A percentile compares a stretch with the other conserved stretches of the same genome.
Evolutionary conservation across 2,113 vertebrate species (phyloP).

Genomic region (Vicugna pacos): DNA sequence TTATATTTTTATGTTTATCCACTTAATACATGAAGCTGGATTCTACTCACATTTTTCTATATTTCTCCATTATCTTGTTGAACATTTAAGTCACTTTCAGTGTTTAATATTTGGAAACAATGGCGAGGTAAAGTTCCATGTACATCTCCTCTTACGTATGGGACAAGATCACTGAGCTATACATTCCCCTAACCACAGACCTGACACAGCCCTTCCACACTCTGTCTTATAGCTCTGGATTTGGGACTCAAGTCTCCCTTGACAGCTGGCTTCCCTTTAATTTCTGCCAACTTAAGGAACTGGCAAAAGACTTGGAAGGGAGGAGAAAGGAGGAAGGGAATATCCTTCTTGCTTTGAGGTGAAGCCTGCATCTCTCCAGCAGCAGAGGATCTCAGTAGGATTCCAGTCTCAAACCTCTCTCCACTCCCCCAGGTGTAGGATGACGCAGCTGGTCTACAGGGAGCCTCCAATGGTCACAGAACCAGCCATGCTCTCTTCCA

Average conservation of each 20-base stretch:
- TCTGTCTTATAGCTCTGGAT: background rate
- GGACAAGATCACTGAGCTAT: background rate
- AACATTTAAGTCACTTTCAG: background rate
- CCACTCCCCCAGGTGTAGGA: background rate
- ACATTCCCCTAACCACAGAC: background rate
- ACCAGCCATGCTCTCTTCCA: too few relatives aligned
- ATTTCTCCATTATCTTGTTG: background rate
- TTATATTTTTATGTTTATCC: background rate
- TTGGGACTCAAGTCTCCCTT: background rate
- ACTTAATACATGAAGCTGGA: background rate
- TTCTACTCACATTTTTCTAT: background rate
- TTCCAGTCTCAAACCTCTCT: background rate
- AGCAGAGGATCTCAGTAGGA: background rate
- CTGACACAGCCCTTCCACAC: background rate
- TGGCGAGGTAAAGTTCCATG: fast-evolving
- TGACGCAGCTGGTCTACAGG: background rate
- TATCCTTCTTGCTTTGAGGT: background rate
- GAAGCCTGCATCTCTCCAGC: background rate
- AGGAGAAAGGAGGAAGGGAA: background rate
- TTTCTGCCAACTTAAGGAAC: background rate
- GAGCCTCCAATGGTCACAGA: fast-evolving
- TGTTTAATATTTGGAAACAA: background rate
- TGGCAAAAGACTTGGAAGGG: background rate
- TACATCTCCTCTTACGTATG: background rate
- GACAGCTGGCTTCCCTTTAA: background rate